A percentile compares a stretch with the other conserved stretches of the same genome.
phyloP scores from a whole-genome alignment of 2,888 invertebrate species.

The Nowickia ferox region DNA sequence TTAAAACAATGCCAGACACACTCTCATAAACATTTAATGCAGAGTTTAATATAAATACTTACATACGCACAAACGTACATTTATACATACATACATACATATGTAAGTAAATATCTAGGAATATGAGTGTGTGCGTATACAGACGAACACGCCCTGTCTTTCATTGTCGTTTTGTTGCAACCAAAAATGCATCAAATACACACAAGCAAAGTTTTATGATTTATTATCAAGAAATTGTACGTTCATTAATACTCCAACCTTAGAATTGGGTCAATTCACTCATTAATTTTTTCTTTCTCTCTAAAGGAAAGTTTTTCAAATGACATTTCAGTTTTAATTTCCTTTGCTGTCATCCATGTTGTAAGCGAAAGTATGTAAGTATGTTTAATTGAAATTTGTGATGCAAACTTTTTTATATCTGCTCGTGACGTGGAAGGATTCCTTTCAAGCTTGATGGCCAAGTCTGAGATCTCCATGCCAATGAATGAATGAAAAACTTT shows the following conservation, averaged over 20 bases:
- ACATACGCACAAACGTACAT: no score
- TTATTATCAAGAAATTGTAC: slow-evolving; percentile 43
- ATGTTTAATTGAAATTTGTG: background rate
- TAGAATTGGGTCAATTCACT: slow-evolving; percentile 45
- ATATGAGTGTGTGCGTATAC: no score
- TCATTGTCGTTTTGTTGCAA: slow-evolving; percentile 35
- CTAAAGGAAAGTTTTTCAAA: background rate
- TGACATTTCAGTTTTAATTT: slow-evolving; percentile 20
- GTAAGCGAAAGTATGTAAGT: slow-evolving; percentile 2
- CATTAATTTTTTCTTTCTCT: background rate
- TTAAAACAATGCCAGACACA: slow-evolving; percentile 21
- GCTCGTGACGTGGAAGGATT: no score
- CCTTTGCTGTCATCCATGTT: slow-evolving; percentile 1
- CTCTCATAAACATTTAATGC: background rate
- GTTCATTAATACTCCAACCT: slow-evolving; percentile 9
- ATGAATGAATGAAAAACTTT: no score
- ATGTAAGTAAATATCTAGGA: no score
- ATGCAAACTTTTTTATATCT: background rate
- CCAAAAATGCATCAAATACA: background rate
- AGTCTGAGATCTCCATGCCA: no score
- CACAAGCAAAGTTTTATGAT: slow-evolving; percentile 23
- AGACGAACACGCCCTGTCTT: background rate
- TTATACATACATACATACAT: no score
- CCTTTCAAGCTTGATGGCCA: no score
- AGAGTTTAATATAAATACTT: background rate